Evolutionary conservation across 2,113 vertebrate species (phyloP).

Genomic region (Thamnaconus septentrionalis): DNA sequence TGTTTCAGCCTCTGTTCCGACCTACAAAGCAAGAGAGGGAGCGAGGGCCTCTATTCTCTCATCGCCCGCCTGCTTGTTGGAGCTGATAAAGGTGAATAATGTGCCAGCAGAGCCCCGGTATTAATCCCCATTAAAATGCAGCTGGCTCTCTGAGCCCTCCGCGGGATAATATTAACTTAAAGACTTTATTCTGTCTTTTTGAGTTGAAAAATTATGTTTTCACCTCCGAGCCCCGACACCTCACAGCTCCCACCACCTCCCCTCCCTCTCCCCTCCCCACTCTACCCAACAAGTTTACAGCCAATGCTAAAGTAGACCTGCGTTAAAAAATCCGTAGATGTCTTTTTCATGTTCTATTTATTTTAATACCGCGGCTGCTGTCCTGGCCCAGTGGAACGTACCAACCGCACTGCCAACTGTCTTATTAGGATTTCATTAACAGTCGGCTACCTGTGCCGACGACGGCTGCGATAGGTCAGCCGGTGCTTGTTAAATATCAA

Average conservation of each 20-base stretch:
- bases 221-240: too few relatives aligned
- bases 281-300: too few relatives aligned
- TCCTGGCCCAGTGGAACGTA: too few relatives aligned
- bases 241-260: background rate
- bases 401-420: background rate
- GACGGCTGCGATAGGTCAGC: constrained; percentile 57
- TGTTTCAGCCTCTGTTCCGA: constrained; percentile 63
- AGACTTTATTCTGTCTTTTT: constrained; percentile 74
- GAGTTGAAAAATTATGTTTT: constrained; percentile 61
- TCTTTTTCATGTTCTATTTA: too few relatives aligned
- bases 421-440: constrained; percentile 56
- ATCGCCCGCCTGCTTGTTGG: constrained; percentile 57
- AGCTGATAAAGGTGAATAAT: constrained; percentile 74
- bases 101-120: constrained; percentile 54
- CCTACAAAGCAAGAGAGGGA: constrained; percentile 58
- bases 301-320: too few relatives aligned
- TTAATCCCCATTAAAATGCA: constrained; percentile 75
- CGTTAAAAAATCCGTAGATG: too few relatives aligned
- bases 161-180: constrained; percentile 72
- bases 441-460: constrained; percentile 46
- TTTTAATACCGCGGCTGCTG: too few relatives aligned
- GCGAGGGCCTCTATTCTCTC: constrained; percentile 44
- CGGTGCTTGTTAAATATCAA: constrained; percentile 58
- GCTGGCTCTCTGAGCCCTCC: constrained; percentile 61
- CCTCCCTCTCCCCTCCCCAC: too few relatives aligned